phyloP scores from a whole-genome alignment of 2,113 vertebrate genomes.

The Nesogale talazaci region DNA sequence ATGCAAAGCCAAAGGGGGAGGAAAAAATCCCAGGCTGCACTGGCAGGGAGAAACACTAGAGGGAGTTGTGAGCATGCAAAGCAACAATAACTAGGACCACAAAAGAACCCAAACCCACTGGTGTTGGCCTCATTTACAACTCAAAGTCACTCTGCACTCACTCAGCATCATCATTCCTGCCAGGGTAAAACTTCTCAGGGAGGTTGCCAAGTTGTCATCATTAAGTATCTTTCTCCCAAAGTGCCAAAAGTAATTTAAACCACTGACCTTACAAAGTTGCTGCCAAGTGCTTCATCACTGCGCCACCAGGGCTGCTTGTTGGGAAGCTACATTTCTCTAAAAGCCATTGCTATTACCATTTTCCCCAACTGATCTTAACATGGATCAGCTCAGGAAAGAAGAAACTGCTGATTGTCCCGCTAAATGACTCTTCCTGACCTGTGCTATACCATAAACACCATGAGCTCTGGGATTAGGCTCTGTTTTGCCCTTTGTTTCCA shows the following conservation, averaged over 20 bases:
- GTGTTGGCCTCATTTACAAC: too few relatives aligned
- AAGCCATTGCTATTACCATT: not conserved
- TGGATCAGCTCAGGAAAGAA: not conserved
- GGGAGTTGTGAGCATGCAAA: constrained; percentile 73
- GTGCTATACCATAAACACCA: not conserved
- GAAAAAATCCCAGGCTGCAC: constrained; percentile 1
- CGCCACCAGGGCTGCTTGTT: not conserved
- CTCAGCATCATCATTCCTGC: not conserved
- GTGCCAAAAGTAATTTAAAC: too few relatives aligned
- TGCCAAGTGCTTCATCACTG: not conserved
- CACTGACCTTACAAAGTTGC: not conserved
- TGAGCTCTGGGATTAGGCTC: not conserved
- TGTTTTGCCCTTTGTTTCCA: not conserved
- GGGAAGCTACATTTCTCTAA: constrained; percentile 47
- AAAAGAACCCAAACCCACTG: not conserved
- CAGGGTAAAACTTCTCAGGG: too few relatives aligned
- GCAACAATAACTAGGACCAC: not conserved
- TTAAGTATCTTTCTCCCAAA: too few relatives aligned
- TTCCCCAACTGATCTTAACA: not conserved
- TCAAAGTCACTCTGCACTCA: too few relatives aligned
- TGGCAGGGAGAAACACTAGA: constrained; percentile 73
- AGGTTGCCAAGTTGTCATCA: too few relatives aligned
- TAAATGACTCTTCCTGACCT: not conserved
- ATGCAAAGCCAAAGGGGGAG: not conserved
- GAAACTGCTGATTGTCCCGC: constrained; percentile 81